Percentiles rank a stretch among this genome's conserved stretches.
Conservation (phyloP, 2,113 vertebrate species). For the Nannobrachium achirus region DNA sequence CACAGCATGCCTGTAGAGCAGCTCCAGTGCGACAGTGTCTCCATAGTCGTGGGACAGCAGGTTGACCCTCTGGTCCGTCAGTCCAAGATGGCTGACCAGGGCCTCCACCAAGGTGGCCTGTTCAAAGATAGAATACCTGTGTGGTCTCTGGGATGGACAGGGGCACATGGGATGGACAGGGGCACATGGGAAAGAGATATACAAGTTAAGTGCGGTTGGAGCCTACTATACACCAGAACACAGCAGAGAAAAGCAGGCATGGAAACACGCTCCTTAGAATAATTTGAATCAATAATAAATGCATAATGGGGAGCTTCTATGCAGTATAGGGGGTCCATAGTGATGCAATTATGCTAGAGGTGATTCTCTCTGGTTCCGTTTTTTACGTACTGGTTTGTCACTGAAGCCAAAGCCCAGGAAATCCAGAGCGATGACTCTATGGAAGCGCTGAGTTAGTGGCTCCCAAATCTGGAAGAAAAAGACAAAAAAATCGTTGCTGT, state of each 20-base stretch:
- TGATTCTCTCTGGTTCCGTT: too few relatives aligned
- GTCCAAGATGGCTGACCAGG: conserved; percentile 84
- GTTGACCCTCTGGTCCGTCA: conserved; percentile 86
- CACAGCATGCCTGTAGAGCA: conserved; percentile 87
- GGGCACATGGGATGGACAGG: conserved; percentile 51
- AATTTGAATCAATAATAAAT: too few relatives aligned
- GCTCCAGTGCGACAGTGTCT: conserved; percentile 93
- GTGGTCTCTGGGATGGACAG: conserved; percentile 81
- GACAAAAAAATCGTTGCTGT: not conserved
- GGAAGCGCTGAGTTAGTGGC: conserved; percentile 88
- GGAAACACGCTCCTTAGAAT: not conserved
- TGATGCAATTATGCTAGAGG: too few relatives aligned
- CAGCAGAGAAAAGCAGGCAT: not conserved
- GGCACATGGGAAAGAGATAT: not conserved
- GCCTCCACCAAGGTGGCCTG: conserved; percentile 92
- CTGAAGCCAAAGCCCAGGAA: conserved; percentile 97
- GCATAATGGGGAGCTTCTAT: too few relatives aligned
- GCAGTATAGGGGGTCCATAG: too few relatives aligned
- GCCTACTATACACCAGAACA: not conserved
- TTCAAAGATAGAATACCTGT: conserved; percentile 93
- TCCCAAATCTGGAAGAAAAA: conserved; percentile 88
- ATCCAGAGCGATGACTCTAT: conserved; percentile 90
- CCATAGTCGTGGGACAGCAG: conserved; percentile 93
- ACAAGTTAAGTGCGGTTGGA: not conserved
- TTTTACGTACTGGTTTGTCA: conserved; percentile 90